These are phyloP conservation scores for Malachius bipustulatus DNA, from an alignment of 2,888 invertebrate genomes.

Conservation along the genomic window DNA sequence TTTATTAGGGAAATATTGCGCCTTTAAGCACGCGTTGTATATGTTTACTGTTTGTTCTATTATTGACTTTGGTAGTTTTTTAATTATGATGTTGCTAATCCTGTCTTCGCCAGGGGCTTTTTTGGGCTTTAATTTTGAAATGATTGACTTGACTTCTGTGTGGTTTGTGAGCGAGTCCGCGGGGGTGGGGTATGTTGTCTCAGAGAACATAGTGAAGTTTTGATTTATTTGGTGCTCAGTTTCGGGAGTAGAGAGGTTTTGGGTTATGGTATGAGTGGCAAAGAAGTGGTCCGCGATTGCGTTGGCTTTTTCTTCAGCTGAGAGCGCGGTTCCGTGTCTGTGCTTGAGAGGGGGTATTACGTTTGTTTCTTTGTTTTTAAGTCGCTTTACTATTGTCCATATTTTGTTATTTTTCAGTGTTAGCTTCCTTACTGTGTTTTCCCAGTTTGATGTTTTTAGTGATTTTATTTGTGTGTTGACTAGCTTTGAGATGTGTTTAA, in stretches of 20 bases:
- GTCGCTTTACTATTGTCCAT: background rate
- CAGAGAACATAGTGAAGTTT: too few species aligned
- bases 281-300: background rate
- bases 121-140: background rate
- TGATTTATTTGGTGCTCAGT: too few species aligned
- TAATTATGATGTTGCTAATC: background rate
- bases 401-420: background rate
- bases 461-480: background rate
- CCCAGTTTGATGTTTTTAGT: conserved; percentile 3
- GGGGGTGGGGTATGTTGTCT: too few species aligned
- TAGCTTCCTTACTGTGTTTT: conserved; percentile 1
- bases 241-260: too few species aligned
- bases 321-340: background rate
- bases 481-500: background rate
- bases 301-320: background rate
- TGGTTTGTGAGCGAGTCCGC: background rate
- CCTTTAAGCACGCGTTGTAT: background rate
- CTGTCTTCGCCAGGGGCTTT: background rate
- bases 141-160: background rate
- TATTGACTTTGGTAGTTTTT: background rate
- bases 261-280: background rate
- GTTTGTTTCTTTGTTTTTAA: background rate
- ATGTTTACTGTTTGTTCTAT: background rate
- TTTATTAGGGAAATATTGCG: background rate
- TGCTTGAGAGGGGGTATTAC: background rate